phyloP scores from a whole-genome alignment of 2,888 invertebrate species.

The Drosophila prolongata region DNA sequence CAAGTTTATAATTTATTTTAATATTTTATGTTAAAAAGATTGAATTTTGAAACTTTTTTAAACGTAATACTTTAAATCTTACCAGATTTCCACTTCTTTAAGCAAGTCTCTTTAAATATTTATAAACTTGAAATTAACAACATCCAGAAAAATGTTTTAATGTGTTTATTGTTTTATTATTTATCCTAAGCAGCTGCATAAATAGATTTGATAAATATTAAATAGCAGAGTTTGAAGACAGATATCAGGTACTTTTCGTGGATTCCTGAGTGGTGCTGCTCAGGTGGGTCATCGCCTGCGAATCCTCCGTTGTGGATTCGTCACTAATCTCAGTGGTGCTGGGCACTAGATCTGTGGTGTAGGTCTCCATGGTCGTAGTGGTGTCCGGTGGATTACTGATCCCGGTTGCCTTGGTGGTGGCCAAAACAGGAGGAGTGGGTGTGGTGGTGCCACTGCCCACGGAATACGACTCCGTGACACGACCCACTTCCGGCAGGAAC shows the following conservation, averaged over 20 bases:
- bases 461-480: slow-evolving; percentile 51
- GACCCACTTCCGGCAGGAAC: slow-evolving; percentile 58
- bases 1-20: too few species aligned
- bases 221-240: neutral
- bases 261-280: slow-evolving; percentile 3
- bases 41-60: too few species aligned
- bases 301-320: neutral
- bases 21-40: too few species aligned
- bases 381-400: neutral
- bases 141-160: neutral
- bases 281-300: neutral
- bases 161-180: neutral
- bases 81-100: too few species aligned
- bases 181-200: neutral
- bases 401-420: neutral
- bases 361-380: neutral
- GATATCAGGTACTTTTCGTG: neutral
- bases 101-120: too few species aligned
- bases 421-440: neutral
- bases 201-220: slow-evolving; percentile 1
- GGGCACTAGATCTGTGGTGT: neutral
- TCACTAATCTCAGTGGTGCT: neutral
- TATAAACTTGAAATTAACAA: too few species aligned
- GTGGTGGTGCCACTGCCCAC: slow-evolving; percentile 26
- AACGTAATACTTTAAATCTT: too few species aligned